A percentile compares a stretch with the other conserved stretches of the same genome.
Conservation (phyloP, 2,797 vertebrate species). For the Dermochelys coriacea region DNA sequence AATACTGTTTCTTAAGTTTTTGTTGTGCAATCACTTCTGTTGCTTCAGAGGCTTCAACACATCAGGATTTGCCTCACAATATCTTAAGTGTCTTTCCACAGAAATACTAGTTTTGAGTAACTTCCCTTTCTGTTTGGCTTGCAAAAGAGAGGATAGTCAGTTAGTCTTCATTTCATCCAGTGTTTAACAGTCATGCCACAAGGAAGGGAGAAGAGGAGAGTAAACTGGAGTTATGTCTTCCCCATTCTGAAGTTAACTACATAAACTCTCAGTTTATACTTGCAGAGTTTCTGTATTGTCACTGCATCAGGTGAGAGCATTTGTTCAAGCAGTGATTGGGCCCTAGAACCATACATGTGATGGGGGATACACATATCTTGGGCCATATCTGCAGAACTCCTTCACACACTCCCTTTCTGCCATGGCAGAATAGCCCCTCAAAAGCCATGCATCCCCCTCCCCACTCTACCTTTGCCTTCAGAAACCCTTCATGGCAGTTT, state of each 20-base stretch:
- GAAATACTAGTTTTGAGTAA: neutral
- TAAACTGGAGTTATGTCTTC: neutral
- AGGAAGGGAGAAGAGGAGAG: neutral
- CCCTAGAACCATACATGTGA: neutral
- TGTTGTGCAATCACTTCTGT: neutral
- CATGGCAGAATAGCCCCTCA: neutral
- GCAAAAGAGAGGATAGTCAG: neutral
- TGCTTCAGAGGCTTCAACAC: neutral
- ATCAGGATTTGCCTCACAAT: neutral
- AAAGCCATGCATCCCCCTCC: neutral
- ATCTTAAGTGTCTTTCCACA: neutral
- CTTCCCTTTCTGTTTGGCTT: constrained; percentile 30
- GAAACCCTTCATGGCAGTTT: neutral
- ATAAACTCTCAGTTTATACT: neutral
- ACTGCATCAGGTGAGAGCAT: neutral
- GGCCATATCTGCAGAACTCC: neutral
- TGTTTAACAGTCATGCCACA: neutral
- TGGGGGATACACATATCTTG: neutral
- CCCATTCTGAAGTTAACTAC: neutral
- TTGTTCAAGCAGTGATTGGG: neutral
- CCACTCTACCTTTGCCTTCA: neutral
- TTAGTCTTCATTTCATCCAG: constrained; percentile 9
- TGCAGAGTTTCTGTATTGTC: neutral
- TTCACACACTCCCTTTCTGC: neutral
- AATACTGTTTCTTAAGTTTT: neutral